Evolutionary conservation across 2,888 invertebrate species (phyloP), one percentile per base, ranked within the genome.

Genomic region (Tachina fera): DNA sequence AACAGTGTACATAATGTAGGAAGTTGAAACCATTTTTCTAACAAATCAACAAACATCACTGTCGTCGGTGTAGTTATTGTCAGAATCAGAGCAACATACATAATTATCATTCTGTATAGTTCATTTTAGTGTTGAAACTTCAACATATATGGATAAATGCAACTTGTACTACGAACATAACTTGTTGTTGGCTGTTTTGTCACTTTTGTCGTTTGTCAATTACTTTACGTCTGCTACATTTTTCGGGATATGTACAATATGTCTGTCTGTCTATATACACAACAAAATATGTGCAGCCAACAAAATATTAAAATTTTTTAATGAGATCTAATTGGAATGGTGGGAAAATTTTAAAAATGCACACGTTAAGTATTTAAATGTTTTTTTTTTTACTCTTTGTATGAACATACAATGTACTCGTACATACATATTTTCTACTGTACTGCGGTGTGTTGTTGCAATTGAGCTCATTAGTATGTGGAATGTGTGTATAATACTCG

Each of bases 11-110:
- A 16, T 53, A 10, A 1, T 56, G 19, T 16, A 31, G 56, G 9
- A 82, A 65, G 19, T 65, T 22, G 56, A 56, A 58, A 65, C 14
- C 70, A 58, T 61, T 71, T 74, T 70, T n/a, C 47, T 63, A 72
- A 41, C 76, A 71, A 65, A 51, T 83, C 65, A 77, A 41, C 83
- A 77, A 72, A 47, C 83, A 72, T 76, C 70, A 58, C 67, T 72
- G 56, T 65, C 60, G 56, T 19, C 6, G 6, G 31, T 31, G 53
- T 51, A 41, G 47, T 72, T 51, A 51, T 45, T 68, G 60, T 51
- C 60, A 74, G 45, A 31, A 43, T 2, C 65, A 53, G 53, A 74
- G 9, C 67, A 58, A 51, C 49, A 67, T 31, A 31, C 31, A 31
- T 60, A 8, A 67, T 65, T 58, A 16, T 60, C 19, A 58, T 74